These are phyloP conservation scores for Sinocyclocheilus anshuiensis DNA, from an alignment of 2,113 vertebrate species.

Conservation along the genomic window DNA sequence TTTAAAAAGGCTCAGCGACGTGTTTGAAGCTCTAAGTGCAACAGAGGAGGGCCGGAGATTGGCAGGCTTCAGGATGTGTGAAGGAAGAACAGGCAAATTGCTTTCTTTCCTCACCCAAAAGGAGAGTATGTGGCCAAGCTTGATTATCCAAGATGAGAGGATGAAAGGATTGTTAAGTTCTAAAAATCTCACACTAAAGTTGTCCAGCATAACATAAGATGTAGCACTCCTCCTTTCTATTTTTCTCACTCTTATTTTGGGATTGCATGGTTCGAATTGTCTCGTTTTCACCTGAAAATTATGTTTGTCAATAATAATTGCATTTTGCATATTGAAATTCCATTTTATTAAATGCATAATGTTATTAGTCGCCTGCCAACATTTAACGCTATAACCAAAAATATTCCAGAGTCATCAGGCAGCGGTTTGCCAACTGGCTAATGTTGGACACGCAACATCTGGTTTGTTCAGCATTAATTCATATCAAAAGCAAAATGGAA, in stretches of 20 bases:
- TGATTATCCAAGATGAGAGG: slow-evolving; percentile 79
- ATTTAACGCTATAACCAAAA: slow-evolving; percentile 25
- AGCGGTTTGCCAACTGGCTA: slow-evolving; percentile 48
- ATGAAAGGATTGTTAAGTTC: slow-evolving; percentile 76
- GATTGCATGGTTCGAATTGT: background rate
- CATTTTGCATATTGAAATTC: slow-evolving; percentile 13
- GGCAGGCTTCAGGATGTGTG: slow-evolving; percentile 76
- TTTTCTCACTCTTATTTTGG: slow-evolving; percentile 35
- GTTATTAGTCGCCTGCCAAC: slow-evolving; percentile 8
- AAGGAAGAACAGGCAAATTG: slow-evolving; percentile 73
- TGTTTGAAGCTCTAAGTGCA: slow-evolving; percentile 79
- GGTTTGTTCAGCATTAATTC: slow-evolving; percentile 55
- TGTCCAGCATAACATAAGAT: slow-evolving; percentile 64
- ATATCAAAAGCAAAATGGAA: slow-evolving; percentile 48
- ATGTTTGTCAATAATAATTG: background rate
- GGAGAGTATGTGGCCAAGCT: slow-evolving; percentile 76
- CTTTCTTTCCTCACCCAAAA: slow-evolving; percentile 72
- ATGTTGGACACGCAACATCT: slow-evolving; percentile 49
- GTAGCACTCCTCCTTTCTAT: slow-evolving; percentile 56
- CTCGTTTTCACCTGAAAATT: background rate
- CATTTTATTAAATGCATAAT: background rate
- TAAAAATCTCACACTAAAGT: slow-evolving; percentile 73
- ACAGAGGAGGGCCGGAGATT: slow-evolving; percentile 74
- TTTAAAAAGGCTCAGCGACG: slow-evolving; percentile 68
- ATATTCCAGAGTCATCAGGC: slow-evolving; percentile 30